A percentile compares a stretch with the other conserved stretches of the same genome.
These are phyloP conservation scores for Craterocephalus amniculus DNA, from an alignment of 2,797 vertebrate genomes.

Conservation along the genomic window DNA sequence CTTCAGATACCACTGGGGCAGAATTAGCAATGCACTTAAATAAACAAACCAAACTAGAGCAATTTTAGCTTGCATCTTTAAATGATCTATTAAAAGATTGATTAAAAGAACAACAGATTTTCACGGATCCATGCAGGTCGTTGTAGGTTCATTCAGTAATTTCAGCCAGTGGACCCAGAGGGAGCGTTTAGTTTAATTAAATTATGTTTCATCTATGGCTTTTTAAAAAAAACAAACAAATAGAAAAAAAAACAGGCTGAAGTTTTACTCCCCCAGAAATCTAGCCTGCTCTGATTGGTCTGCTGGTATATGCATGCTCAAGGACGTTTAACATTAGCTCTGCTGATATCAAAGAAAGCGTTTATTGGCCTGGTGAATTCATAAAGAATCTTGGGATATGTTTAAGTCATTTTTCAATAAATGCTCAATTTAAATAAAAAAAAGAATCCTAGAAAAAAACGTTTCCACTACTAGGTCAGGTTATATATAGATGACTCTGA, in stretches of 20 bases:
- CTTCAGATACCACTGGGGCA: slow-evolving; percentile 21
- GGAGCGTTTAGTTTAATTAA: not conserved
- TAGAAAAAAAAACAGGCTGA: not conserved
- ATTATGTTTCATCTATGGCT: not conserved
- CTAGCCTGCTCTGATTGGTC: not conserved
- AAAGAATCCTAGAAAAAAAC: not conserved
- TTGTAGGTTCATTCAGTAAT: not conserved
- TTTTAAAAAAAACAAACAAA: not conserved
- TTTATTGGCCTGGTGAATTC: not conserved
- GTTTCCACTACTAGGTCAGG: not conserved
- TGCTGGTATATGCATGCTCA: no score
- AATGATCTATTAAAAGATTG: not conserved
- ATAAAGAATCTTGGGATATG: not conserved
- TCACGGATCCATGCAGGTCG: not conserved
- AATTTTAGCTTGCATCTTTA: not conserved
- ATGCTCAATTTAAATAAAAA: not conserved
- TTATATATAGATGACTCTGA: not conserved
- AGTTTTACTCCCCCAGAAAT: not conserved
- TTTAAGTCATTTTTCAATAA: not conserved
- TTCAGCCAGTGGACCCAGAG: not conserved
- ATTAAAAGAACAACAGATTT: not conserved
- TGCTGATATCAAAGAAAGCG: not conserved
- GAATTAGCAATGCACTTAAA: slow-evolving; percentile 27
- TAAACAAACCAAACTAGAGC: slow-evolving; percentile 25
- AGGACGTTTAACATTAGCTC: not conserved